A percentile compares a stretch with the other conserved stretches of the same genome.
phyloP scores from a whole-genome alignment of 2,113 vertebrate species.

The Saimiri boliviensis region DNA sequence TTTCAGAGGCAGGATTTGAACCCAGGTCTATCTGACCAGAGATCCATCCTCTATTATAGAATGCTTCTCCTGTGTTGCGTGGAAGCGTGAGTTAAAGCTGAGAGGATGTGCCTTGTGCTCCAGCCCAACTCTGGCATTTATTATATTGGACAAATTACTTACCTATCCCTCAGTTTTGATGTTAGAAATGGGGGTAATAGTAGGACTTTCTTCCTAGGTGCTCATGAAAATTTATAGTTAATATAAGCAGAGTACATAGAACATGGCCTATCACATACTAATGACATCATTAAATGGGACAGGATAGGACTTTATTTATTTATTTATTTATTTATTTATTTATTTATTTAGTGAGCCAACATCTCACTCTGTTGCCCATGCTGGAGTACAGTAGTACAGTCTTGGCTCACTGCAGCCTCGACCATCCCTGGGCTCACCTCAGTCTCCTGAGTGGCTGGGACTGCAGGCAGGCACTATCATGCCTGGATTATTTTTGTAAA shows the following conservation, averaged over 20 bases:
- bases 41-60: not conserved
- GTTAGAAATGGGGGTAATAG: not conserved
- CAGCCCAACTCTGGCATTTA: not conserved
- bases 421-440: too few relatives aligned
- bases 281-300: not conserved
- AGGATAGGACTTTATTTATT: not conserved
- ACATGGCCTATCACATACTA: not conserved
- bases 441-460: too few relatives aligned
- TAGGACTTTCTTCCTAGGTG: not conserved
- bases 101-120: not conserved
- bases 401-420: too few relatives aligned
- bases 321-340: too few relatives aligned
- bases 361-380: too few relatives aligned
- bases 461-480: too few relatives aligned
- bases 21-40: not conserved
- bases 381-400: too few relatives aligned
- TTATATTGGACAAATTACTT: not conserved
- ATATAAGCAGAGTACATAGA: not conserved
- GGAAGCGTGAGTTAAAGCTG: not conserved
- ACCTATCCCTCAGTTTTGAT: not conserved
- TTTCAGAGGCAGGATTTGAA: not conserved
- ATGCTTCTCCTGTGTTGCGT: not conserved
- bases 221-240: not conserved
- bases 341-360: too few relatives aligned
- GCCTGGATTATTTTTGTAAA: too few relatives aligned